Base-by-base conservation (phyloP, 2,113 vertebrate genomes). In the Phasianus colchicus region DNA sequence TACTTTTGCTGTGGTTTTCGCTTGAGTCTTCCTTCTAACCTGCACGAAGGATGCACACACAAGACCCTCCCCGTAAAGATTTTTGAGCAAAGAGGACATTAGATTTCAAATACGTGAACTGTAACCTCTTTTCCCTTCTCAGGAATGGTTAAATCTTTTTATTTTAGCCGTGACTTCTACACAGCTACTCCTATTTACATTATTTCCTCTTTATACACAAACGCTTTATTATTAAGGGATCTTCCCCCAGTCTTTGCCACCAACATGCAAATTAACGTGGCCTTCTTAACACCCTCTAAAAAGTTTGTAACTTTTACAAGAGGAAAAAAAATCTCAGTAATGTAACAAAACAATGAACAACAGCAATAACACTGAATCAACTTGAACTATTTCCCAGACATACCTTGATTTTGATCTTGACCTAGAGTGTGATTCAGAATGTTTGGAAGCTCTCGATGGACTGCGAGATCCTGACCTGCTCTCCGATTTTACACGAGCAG, bases 361-460 rank as follows among this genome's bases (percentile, higher is more conserved):
- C 30, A 77, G 19, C 24, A 86, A 17, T 38, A 88, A 66, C 10
- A 42, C 5, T 25, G 7, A 87, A n/a, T 4, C 38, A 84, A 69
- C n/a, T 21, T 0, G 0, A 90, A 6, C 30, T 60, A 70, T 17
- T 50, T 79, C 38, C 47, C 73, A 75, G 42, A 96, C 98, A 77
- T 96, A 99, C 99, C 99, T 98, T 85, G 99, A 99, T 97, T 99
- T 99, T 96, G 99, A 99, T 77, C 98, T 98, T 83, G 99, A 99
- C 70, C 96, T 98, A 58, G 99, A 99, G 94, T 98, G 98, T 21
- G 99, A 99, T 75, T 98, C 98, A 45, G 99, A 99, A 61, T 96
- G 98, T 96, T 99, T 99, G 95, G 98, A 98, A 95, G 98, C 98
- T 92, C 98, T 97, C 86, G 98, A 98, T 52, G 98, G 98, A 97